phyloP scores from a whole-genome alignment of 2,888 invertebrate species.

The Liodrosophila aerea region DNA sequence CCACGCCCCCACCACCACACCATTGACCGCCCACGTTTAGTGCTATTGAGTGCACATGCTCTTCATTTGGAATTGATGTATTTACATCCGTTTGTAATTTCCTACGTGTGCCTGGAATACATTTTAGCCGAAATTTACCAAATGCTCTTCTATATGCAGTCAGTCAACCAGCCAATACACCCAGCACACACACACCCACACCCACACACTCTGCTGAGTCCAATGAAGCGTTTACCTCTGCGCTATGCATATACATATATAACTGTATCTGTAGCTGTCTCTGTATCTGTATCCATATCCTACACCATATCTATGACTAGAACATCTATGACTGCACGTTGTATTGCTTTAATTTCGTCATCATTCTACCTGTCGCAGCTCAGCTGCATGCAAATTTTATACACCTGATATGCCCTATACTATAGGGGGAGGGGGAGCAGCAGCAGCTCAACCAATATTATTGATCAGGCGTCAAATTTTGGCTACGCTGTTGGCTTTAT shows the following conservation, averaged over 20 bases:
- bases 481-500: slow-evolving; percentile 28
- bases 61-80: slow-evolving; percentile 68
- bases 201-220: slow-evolving; percentile 14
- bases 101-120: slow-evolving; percentile 68
- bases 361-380: slow-evolving; percentile 53
- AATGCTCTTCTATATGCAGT: slow-evolving; percentile 38
- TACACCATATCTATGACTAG: slow-evolving; percentile 19
- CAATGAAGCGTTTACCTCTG: slow-evolving; percentile 43
- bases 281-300: background rate
- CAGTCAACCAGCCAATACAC: slow-evolving; percentile 47
- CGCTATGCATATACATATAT: slow-evolving; percentile 3
- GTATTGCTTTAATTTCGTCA: slow-evolving; percentile 74
- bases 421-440: too few relatives aligned
- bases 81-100: slow-evolving; percentile 77
- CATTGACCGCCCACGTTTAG: slow-evolving; percentile 18
- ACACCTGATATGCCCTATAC: background rate
- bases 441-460: slow-evolving; percentile 66
- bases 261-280: slow-evolving; percentile 12
- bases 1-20: slow-evolving; percentile 1
- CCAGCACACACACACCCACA: slow-evolving; percentile 10
- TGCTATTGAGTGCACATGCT: slow-evolving; percentile 46
- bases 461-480: slow-evolving; percentile 74
- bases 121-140: slow-evolving; percentile 52
- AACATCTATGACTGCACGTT: slow-evolving; percentile 47
- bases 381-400: slow-evolving; percentile 63